Evolutionary conservation across 2,797 vertebrate species (phyloP).

Genomic region (Phyllotis vaccarum): DNA sequence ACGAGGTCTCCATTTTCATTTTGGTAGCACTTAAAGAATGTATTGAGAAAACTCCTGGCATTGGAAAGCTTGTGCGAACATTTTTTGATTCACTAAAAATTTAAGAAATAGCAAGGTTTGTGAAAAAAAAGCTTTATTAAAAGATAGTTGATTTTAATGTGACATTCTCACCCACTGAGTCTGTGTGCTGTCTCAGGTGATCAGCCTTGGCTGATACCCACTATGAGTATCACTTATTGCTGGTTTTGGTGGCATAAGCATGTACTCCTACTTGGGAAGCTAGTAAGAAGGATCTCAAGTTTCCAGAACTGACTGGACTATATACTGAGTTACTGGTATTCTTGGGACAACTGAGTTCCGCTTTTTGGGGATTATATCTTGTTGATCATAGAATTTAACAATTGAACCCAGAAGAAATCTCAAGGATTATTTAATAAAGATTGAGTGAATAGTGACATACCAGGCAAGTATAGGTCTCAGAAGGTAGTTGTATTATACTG

Average conservation of each 20-base stretch:
- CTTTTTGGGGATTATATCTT: not conserved
- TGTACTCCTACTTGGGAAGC: not conserved
- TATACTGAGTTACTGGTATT: not conserved
- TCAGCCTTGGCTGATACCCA: not conserved
- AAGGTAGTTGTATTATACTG: not conserved
- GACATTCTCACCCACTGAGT: not conserved
- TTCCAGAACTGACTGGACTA: not conserved
- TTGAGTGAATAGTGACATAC: not conserved
- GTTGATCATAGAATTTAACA: not conserved
- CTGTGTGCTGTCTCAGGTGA: not conserved
- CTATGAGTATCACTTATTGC: not conserved
- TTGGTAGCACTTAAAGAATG: not conserved
- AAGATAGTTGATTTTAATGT: not conserved
- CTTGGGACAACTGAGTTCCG: not conserved
- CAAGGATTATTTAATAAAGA: not conserved
- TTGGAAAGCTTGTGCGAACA: not conserved
- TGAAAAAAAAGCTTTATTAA: not conserved
- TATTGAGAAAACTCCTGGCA: not conserved
- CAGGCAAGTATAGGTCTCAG: not conserved
- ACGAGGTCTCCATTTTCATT: not conserved
- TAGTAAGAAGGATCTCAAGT: not conserved
- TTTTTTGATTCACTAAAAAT: not conserved
- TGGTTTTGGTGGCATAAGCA: not conserved
- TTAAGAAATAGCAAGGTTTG: not conserved
- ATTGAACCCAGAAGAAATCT: not conserved